phyloP scores from a whole-genome alignment of 2,113 vertebrate species.

The Phrynosoma blainvillii region DNA sequence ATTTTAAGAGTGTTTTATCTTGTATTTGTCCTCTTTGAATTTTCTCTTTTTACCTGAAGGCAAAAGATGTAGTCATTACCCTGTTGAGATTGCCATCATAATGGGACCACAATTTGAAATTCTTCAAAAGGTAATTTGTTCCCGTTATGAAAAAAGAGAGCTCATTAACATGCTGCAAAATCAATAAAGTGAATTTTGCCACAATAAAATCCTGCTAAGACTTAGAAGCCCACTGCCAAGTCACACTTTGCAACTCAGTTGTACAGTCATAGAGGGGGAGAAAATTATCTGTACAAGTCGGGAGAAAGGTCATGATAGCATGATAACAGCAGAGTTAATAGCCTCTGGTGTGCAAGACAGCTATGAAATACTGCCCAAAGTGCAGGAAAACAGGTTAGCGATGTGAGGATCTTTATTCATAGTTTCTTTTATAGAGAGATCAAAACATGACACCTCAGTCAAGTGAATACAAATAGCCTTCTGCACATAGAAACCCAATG shows the following conservation, averaged over 20 bases:
- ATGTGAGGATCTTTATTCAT: not conserved
- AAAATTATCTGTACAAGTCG: not conserved
- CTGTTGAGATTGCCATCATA: not conserved
- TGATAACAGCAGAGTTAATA: not conserved
- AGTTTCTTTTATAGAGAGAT: not conserved
- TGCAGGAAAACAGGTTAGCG: not conserved
- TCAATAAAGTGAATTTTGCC: not conserved
- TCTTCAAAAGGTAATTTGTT: not conserved
- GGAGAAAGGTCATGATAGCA: not conserved
- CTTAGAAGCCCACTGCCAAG: not conserved
- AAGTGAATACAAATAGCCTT: not conserved
- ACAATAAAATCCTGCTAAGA: conserved; percentile 12
- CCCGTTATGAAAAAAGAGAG: not conserved
- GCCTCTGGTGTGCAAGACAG: not conserved
- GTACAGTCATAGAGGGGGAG: not conserved
- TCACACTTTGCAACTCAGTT: not conserved
- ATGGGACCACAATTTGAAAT: not conserved
- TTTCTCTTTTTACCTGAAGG: conserved; percentile 11
- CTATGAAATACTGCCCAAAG: not conserved
- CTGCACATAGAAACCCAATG: not conserved
- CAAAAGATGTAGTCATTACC: conserved; percentile 12
- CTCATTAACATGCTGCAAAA: not conserved
- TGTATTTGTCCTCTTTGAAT: not conserved
- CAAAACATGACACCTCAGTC: rapidly evolving
- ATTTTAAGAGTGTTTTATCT: not conserved